Conservation (phyloP, 2,113 vertebrate genomes). For the Pelodiscus sinensis region DNA sequence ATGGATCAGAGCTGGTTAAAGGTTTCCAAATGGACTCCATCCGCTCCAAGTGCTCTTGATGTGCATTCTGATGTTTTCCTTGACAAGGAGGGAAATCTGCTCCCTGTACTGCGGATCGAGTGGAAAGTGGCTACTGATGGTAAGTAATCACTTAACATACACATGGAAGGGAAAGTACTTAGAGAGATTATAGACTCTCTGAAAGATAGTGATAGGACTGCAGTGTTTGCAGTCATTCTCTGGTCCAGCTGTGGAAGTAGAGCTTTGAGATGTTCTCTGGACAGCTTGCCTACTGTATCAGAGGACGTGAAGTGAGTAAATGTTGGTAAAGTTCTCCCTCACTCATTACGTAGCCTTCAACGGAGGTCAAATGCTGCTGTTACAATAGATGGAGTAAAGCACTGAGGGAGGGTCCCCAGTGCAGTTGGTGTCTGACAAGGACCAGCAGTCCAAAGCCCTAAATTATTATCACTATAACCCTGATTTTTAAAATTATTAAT, state of each 20-base stretch:
- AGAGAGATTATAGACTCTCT: not conserved
- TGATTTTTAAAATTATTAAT: not conserved
- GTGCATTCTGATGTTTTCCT: slow-evolving; percentile 40
- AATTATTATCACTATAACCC: not conserved
- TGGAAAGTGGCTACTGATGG: slow-evolving; percentile 80
- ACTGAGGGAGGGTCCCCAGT: not conserved
- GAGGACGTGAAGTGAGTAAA: not conserved
- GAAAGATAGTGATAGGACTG: not conserved
- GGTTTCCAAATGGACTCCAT: slow-evolving; percentile 72
- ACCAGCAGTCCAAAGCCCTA: not conserved
- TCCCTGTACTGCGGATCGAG: slow-evolving; percentile 73
- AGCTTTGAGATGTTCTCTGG: not conserved
- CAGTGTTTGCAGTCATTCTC: not conserved
- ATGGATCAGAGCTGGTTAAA: slow-evolving; percentile 76
- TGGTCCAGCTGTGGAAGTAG: not conserved
- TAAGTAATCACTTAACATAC: slow-evolving; percentile 38
- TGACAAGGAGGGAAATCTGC: slow-evolving; percentile 36
- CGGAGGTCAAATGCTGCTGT: not conserved
- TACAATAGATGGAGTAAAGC: not conserved
- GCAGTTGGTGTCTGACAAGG: not conserved
- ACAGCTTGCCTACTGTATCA: not conserved
- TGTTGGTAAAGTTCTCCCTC: not conserved
- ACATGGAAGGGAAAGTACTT: not conserved
- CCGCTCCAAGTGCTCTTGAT: slow-evolving; percentile 72
- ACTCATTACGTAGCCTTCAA: not conserved